These are phyloP conservation scores for Micropoecilia bifurca DNA, from an alignment of 2,797 vertebrate species.

Conservation along the genomic window DNA sequence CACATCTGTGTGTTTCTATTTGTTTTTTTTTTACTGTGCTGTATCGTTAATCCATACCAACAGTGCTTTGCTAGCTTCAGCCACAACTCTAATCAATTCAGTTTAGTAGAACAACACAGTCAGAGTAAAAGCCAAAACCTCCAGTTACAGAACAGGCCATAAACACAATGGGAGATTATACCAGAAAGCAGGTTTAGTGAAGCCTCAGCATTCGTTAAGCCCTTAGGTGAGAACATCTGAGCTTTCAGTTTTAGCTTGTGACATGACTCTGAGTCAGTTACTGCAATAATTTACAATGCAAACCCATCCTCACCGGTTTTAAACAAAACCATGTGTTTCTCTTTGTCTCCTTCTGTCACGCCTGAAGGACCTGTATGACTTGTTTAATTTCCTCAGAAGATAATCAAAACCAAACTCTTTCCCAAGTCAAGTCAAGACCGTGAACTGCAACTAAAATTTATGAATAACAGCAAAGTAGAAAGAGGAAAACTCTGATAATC, in stretches of 20 bases:
- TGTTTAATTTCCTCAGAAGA: constrained; percentile 11
- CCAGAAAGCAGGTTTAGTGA: constrained; percentile 18
- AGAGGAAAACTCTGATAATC: background rate
- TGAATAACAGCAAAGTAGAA: background rate
- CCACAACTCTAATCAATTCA: constrained; percentile 49
- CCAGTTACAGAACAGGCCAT: constrained; percentile 26
- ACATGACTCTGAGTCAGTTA: constrained; percentile 1
- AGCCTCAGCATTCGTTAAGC: constrained; percentile 22
- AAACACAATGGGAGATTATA: constrained; percentile 12
- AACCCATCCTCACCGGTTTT: background rate
- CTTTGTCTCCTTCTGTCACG: background rate
- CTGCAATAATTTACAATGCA: background rate
- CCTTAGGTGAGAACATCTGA: constrained; percentile 14
- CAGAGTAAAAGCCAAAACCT: constrained; percentile 34
- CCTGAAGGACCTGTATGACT: constrained; percentile 6
- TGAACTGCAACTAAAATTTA: background rate
- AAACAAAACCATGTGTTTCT: background rate
- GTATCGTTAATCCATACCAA: constrained; percentile 63
- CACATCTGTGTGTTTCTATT: constrained; percentile 25
- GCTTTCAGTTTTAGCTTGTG: constrained; percentile 18
- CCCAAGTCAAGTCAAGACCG: background rate
- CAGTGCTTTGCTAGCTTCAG: constrained; percentile 50
- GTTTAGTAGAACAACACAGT: constrained; percentile 21
- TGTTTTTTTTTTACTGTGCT: constrained; percentile 38
- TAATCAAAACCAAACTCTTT: constrained; percentile 3